Percentiles rank a stretch among this genome's conserved stretches.
Conservation (phyloP, 2,797 vertebrate genomes). For the Brachyalestes nurse region DNA sequence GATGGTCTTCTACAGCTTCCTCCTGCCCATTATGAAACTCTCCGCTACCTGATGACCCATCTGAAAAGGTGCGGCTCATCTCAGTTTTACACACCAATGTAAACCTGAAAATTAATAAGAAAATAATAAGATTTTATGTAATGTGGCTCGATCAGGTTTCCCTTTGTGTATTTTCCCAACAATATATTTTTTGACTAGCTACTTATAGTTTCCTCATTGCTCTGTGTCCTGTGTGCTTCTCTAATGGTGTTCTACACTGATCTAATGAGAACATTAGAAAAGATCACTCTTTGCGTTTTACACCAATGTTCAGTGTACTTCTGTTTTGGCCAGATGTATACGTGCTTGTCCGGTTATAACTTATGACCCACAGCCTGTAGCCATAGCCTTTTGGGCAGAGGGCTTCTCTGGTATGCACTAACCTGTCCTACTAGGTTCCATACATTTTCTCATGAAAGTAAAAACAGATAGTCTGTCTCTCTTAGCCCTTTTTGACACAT, state of each 20-base stretch:
- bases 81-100: neutral
- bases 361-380: too few relatives aligned
- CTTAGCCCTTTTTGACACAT: neutral
- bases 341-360: neutral
- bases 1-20: slow-evolving; percentile 92
- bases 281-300: too few relatives aligned
- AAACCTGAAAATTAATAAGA: too few relatives aligned
- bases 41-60: slow-evolving; percentile 86
- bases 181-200: too few relatives aligned
- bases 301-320: too few relatives aligned
- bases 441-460: slow-evolving; percentile 13
- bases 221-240: neutral
- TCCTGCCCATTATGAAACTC: slow-evolving; percentile 95
- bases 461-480: neutral
- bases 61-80: slow-evolving; percentile 75
- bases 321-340: neutral
- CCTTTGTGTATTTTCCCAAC: too few relatives aligned
- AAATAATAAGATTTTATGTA: too few relatives aligned
- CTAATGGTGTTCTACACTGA: neutral
- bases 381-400: neutral
- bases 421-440: slow-evolving; percentile 20
- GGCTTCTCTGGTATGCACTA: slow-evolving; percentile 14
- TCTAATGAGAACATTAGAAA: too few relatives aligned
- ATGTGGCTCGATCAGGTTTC: too few relatives aligned
- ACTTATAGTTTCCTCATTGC: too few relatives aligned